Conservation (phyloP, 2,888 invertebrate species). For the Miltochrista miniata region DNA sequence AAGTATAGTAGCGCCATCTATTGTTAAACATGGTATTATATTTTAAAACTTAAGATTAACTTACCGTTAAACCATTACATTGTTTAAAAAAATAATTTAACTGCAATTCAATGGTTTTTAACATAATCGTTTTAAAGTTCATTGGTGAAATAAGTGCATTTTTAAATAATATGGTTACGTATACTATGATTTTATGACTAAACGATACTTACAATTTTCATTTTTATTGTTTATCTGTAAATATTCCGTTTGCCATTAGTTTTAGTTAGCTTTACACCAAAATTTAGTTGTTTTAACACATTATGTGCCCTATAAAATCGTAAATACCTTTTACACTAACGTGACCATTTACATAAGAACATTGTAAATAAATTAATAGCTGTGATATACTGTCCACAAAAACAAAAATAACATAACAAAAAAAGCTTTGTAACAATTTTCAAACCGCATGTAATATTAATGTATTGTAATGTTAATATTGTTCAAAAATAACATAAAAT, state of each 20-base stretch:
- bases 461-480: not conserved
- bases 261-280: constrained; percentile 80
- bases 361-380: constrained; percentile 72
- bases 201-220: constrained; percentile 39
- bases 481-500: constrained; percentile 40
- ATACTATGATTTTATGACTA: constrained; percentile 23
- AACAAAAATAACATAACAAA: constrained; percentile 44
- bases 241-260: constrained; percentile 73
- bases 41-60: not conserved
- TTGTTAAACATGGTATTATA: not conserved
- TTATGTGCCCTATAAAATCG: constrained; percentile 52
- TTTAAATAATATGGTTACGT: constrained; percentile 22
- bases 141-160: constrained; percentile 36
- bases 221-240: constrained; percentile 36
- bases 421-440: constrained; percentile 45
- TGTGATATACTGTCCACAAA: constrained; percentile 74
- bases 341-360: constrained; percentile 45
- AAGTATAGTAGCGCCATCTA: constrained; percentile 16
- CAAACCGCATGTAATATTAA: constrained; percentile 26
- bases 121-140: not conserved
- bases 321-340: constrained; percentile 40
- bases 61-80: too few relatives aligned
- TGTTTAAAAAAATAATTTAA: not conserved
- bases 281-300: constrained; percentile 64
- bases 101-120: not conserved